Evolutionary conservation across 2,888 invertebrate species (phyloP), one percentile per base, ranked within the genome.

Genomic region (Agonopterix arenella): DNA sequence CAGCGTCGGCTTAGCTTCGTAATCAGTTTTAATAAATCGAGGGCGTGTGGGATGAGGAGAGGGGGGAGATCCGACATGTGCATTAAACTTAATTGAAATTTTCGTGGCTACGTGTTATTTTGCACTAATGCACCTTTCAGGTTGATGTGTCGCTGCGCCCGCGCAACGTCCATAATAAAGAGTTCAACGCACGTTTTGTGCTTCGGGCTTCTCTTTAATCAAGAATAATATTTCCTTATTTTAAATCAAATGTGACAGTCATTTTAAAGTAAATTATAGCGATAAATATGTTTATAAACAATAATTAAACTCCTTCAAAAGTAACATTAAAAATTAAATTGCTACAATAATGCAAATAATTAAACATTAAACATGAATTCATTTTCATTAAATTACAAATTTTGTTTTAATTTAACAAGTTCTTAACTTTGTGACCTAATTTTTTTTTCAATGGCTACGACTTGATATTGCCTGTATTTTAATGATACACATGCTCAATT

Each of bases 11-110:
- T 76, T 69, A 76, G 69, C 60, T 61, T 60, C 52, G 66, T 73
- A 76, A 80, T 80, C 75, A 72, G 66, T 72, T 73, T 78, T 73
- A 77, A 76, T 80, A 77, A 78, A 82, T 82, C 74, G 76, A 48
- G 60, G 56, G 59, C 59, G 54, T 46, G 51, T 46, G 54, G 49
- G 51, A 47, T 56, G 50, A 45, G 28, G 49, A 51, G 49, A 53
- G 50, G 56, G 56, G 52, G 54, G 49, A 53, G 53, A 54, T 54
- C 65, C 63, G 72, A 76, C 78, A 80, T 78, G 74, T 82, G 81
- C 80, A 83, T 81, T 80, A 75, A 81, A 75, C 52, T 79, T 82
- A 80, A 86, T 84, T 84, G 84, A 84, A 82, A 83, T 81, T 84
- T 84, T 82, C 70, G 81, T 76, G 76, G 76, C 68, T 78, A 82